Evolutionary conservation across 2,888 invertebrate species (phyloP), one percentile per base, ranked within the genome.

Genomic region (Halocaridina rubra): DNA sequence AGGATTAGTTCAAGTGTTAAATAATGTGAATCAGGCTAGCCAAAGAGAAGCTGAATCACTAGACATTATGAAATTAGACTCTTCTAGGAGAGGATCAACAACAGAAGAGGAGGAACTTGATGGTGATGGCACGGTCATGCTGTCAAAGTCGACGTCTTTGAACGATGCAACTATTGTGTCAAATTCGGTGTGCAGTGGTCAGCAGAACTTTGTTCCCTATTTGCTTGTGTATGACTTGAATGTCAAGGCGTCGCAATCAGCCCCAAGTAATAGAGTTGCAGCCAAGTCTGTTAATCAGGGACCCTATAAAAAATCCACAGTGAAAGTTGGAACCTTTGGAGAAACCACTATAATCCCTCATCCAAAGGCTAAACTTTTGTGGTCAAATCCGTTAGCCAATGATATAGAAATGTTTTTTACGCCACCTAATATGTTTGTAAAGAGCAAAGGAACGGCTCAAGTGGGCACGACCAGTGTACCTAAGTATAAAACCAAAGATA

Each of bases 1-100:
- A 8, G 76, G 90, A n/a, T 89, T 93, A 81, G 94, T 96, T 8
- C 94, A 95, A 89, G 94, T 95, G 16, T 94, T 96, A 93, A 95
- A 96, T 90, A 94, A 94, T 90, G 94, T 95, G 84, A 95, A 95
- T 90, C 94, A 94, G 91, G 95, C 94, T 0, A 93, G 94, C 85
- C 93, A 92, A 89, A 89, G 90, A 29, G 90, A 90, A 57, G 78
- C 91, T 88, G 90, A 90, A 84, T 89, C 90, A 22, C 90, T 92
- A 81, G 92, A 92, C 88, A 92, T 92, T 88, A 92, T 92, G 91
- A 92, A 92, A 84, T 91, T 92, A 39, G 91, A 90, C 24, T 82
- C 78, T 3, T 71, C 82, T 46, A 77, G 82, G 32, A 67, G 77
- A 53, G 82, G 76, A 24, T 82, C 82, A 5, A 61, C 61, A 30